Conservation (phyloP, 2,113 vertebrate species). For the Apteryx mantelli region DNA sequence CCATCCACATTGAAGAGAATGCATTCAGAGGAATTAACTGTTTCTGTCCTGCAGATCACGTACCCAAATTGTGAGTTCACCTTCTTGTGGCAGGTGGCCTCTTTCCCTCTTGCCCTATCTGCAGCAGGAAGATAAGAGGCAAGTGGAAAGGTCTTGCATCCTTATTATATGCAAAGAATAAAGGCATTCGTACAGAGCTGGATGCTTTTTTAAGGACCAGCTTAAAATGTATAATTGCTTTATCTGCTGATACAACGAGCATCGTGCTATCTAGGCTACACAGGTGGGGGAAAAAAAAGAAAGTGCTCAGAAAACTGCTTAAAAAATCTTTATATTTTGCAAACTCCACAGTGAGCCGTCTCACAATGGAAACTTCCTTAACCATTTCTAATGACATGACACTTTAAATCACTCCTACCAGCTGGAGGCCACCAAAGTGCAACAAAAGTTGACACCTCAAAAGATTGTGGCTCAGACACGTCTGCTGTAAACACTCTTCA, state of each 20-base stretch:
- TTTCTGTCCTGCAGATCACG: conserved; percentile 25
- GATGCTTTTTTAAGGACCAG: conserved; percentile 8
- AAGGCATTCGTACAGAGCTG: background rate
- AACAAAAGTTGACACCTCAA: background rate
- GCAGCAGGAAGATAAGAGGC: conserved; percentile 39
- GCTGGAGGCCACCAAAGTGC: background rate
- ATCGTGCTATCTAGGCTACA: background rate
- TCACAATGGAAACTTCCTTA: background rate
- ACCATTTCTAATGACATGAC: background rate
- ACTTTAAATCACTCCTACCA: background rate
- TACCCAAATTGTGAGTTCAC: conserved; percentile 6
- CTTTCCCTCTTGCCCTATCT: conserved; percentile 15
- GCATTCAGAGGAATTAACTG: conserved; percentile 53
- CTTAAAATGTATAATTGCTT: conserved; percentile 29
- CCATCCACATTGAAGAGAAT: conserved; percentile 46
- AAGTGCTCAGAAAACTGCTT: background rate
- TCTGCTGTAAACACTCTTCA: background rate
- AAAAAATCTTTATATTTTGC: background rate
- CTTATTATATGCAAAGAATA: background rate
- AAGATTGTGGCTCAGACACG: background rate
- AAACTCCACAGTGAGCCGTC: background rate
- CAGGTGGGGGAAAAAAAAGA: background rate
- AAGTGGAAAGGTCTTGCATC: background rate
- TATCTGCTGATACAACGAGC: conserved; percentile 9
- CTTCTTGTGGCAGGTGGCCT: background rate